A percentile compares a stretch with the other conserved stretches of the same genome.
Evolutionary conservation across 2,797 vertebrate genomes (phyloP).

Genomic region (Sebastes aleutianus): DNA sequence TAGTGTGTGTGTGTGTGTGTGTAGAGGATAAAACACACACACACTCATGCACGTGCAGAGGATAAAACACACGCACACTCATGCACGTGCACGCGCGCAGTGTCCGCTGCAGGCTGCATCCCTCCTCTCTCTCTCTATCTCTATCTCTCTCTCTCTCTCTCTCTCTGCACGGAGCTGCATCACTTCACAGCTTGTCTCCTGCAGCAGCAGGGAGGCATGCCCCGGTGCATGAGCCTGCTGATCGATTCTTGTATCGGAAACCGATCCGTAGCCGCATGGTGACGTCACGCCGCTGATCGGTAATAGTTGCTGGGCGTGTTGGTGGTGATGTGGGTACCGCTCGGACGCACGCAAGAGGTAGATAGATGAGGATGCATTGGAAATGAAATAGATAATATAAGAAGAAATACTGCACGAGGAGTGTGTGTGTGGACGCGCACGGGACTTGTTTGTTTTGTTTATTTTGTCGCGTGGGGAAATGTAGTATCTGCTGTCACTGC

Average conservation of each 20-base stretch:
- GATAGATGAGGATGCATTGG: constrained; percentile 26
- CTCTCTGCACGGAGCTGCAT: constrained; percentile 1
- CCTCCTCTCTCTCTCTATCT: neutral
- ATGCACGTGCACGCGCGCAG: neutral
- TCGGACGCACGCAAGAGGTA: constrained; percentile 34
- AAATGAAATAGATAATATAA: constrained; percentile 7
- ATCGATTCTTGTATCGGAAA: constrained; percentile 58
- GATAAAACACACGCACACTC: neutral
- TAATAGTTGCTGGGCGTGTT: constrained; percentile 51
- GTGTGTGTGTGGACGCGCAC: constrained; percentile 48
- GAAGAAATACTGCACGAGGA: neutral
- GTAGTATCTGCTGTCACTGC: constrained; percentile 55
- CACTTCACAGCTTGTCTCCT: neutral
- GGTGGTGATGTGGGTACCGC: constrained; percentile 38
- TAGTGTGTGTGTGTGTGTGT: neutral
- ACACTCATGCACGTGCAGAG: neutral
- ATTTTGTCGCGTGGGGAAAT: constrained; percentile 45
- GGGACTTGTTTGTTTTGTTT: constrained; percentile 31
- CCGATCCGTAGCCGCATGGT: constrained; percentile 74
- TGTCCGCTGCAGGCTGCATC: constrained; percentile 40
- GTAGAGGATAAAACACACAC: neutral
- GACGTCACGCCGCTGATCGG: constrained; percentile 76
- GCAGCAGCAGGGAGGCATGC: neutral
- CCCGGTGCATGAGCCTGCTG: neutral
- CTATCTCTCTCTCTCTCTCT: neutral